Conservation (phyloP, 2,888 invertebrate genomes). For the Drosophila yooni region DNA sequence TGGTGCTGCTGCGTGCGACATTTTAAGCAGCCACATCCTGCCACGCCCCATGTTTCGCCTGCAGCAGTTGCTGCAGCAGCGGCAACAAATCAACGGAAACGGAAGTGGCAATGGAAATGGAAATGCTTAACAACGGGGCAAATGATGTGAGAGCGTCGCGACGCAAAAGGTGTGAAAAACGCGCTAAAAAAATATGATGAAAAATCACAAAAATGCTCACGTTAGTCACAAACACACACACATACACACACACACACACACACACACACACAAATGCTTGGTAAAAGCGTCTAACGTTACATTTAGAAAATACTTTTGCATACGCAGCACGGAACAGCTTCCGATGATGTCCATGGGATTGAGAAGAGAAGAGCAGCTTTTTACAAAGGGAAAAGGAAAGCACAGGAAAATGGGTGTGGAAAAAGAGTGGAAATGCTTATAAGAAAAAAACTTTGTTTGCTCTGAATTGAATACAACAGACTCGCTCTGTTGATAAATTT, state of each 20-base stretch:
- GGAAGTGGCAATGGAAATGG: slow-evolving; percentile 79
- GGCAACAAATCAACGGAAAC: slow-evolving; percentile 80
- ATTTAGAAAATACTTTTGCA: slow-evolving; percentile 42
- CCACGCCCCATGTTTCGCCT: slow-evolving; percentile 36
- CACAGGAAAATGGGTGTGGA: not conserved
- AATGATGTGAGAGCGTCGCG: slow-evolving; percentile 70
- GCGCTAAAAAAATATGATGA: slow-evolving; percentile 63
- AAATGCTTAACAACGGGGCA: slow-evolving; percentile 72
- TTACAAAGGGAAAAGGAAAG: not conserved
- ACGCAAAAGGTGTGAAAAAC: slow-evolving; percentile 65
- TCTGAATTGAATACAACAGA: not conserved
- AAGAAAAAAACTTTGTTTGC: not conserved
- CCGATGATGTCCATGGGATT: slow-evolving; percentile 36
- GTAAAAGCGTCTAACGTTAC: slow-evolving; percentile 18
- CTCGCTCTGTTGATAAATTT: not conserved
- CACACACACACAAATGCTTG: slow-evolving; percentile 12
- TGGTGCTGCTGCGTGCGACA: slow-evolving; percentile 61
- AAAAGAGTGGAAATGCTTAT: not conserved
- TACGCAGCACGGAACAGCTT: slow-evolving; percentile 30
- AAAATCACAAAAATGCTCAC: slow-evolving; percentile 72
- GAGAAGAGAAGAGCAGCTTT: slow-evolving; percentile 3
- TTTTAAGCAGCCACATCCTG: slow-evolving; percentile 80
- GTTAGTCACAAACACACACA: slow-evolving; percentile 44
- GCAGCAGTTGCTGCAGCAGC: slow-evolving; percentile 19
- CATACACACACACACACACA: slow-evolving; percentile 27